Evolutionary conservation across 1,140 invertebrate genomes (phyloP).

Genomic region (Varroa destructor): DNA sequence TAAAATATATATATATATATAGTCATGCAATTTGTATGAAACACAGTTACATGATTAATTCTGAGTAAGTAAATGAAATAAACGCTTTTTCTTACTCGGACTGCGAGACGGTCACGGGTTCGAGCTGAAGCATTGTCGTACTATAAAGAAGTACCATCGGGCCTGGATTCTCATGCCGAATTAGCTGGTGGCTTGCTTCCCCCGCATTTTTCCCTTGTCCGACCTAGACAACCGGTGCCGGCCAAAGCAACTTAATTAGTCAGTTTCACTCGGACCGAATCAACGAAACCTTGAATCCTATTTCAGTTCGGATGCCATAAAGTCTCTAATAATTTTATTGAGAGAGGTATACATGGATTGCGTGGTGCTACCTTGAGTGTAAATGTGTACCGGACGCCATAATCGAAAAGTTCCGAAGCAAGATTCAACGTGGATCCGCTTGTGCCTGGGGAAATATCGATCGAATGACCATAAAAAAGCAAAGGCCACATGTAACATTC

Average conservation of each 20-base stretch:
- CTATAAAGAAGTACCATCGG: slow-evolving; percentile 23
- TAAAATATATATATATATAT: too few species aligned
- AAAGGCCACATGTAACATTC: too few species aligned
- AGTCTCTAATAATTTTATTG: too few species aligned
- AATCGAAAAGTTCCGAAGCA: slow-evolving; percentile 11
- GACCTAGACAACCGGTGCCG: neutral
- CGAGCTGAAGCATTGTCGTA: slow-evolving; percentile 20
- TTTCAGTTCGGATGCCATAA: too few species aligned
- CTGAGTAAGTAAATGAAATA: too few species aligned
- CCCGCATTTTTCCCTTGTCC: slow-evolving; percentile 20
- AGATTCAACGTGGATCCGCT: neutral
- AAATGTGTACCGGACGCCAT: neutral
- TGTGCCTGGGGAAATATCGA: neutral
- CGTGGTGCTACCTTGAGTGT: neutral
- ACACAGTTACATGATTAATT: too few species aligned
- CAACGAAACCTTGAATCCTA: too few species aligned
- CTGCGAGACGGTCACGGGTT: slow-evolving; percentile 13
- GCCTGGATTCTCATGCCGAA: slow-evolving; percentile 23
- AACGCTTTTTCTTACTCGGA: neutral
- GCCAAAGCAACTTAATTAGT: too few species aligned
- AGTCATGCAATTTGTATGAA: too few species aligned
- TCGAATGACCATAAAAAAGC: too few species aligned
- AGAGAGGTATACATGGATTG: too few species aligned
- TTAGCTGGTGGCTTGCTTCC: slow-evolving; percentile 3
- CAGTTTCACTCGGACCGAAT: too few species aligned